These are phyloP conservation scores for Zaprionus lachaisei DNA, from an alignment of 1,140 invertebrate genomes.

Conservation along the genomic window DNA sequence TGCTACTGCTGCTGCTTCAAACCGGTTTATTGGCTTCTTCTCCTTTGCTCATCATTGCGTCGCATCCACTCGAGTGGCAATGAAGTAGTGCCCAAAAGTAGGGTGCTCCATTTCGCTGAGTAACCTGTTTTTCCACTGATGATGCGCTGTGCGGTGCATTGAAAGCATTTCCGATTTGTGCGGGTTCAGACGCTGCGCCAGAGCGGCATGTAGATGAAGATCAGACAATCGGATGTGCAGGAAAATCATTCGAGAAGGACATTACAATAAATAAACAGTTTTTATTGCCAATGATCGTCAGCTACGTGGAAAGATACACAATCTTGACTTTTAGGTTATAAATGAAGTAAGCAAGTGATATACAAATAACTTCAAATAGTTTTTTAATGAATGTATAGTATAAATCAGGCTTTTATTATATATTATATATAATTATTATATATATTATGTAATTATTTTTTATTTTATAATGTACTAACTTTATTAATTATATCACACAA, in stretches of 20 bases:
- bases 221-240: background rate
- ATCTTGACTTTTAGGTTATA: background rate
- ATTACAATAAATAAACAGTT: background rate
- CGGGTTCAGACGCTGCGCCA: background rate
- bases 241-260: background rate
- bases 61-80: conserved; percentile 63
- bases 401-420: too few relatives aligned
- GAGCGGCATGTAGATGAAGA: background rate
- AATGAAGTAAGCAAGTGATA: background rate
- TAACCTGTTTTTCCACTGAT: conserved; percentile 64
- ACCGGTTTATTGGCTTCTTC: conserved; percentile 46
- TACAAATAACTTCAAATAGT: background rate
- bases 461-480: too few relatives aligned
- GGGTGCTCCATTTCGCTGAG: conserved; percentile 75
- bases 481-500: too few relatives aligned
- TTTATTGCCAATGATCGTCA: background rate
- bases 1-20: conserved; percentile 33
- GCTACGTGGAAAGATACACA: background rate
- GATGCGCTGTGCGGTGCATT: background rate
- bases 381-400: background rate
- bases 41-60: conserved; percentile 56
- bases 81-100: conserved; percentile 65
- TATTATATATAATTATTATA: too few relatives aligned
- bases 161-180: conserved; percentile 37
- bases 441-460: too few relatives aligned